A percentile compares a stretch with the other conserved stretches of the same genome.
Evolutionary conservation across 1,140 invertebrate species (phyloP).

Genomic region (Tetragnatha versicolor): DNA sequence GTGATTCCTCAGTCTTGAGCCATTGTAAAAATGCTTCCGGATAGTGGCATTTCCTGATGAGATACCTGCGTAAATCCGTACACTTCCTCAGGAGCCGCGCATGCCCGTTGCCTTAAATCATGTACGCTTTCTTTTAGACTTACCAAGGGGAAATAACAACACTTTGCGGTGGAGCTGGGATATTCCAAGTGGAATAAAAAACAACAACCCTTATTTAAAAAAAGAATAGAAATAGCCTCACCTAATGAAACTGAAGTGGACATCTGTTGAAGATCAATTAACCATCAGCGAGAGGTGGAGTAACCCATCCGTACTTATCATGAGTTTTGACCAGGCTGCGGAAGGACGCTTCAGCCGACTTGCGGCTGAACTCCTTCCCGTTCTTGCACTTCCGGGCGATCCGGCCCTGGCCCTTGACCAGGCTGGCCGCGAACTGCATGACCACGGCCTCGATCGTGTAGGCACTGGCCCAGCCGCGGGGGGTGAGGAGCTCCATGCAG

Average conservation of each 20-base stretch:
- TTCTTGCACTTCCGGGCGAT: conserved; percentile 78
- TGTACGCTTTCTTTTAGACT: no score
- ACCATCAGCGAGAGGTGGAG: conserved; percentile 81
- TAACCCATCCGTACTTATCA: conserved; percentile 89
- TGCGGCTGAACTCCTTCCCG: conserved; percentile 79
- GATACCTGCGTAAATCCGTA: no score
- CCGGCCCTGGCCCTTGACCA: conserved; percentile 92
- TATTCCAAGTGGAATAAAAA: no score
- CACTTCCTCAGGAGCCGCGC: no score
- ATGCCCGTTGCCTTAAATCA: no score
- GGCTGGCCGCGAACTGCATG: conserved; percentile 90
- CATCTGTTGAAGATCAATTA: conserved; percentile 64
- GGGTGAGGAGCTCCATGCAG: conserved; percentile 94
- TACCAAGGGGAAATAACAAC: no score
- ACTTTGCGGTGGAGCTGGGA: no score
- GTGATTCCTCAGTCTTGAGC: no score
- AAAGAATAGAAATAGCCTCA: no score
- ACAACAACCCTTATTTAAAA: no score
- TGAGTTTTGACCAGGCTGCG: conserved; percentile 84
- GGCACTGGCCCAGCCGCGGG: conserved; percentile 91
- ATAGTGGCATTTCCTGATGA: no score
- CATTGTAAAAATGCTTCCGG: no score
- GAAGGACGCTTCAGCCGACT: conserved; percentile 83
- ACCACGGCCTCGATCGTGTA: conserved; percentile 91
- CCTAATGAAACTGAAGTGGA: conserved; percentile 28